Conservation (phyloP, 2,888 invertebrate genomes). For the Operophtera brumata region DNA sequence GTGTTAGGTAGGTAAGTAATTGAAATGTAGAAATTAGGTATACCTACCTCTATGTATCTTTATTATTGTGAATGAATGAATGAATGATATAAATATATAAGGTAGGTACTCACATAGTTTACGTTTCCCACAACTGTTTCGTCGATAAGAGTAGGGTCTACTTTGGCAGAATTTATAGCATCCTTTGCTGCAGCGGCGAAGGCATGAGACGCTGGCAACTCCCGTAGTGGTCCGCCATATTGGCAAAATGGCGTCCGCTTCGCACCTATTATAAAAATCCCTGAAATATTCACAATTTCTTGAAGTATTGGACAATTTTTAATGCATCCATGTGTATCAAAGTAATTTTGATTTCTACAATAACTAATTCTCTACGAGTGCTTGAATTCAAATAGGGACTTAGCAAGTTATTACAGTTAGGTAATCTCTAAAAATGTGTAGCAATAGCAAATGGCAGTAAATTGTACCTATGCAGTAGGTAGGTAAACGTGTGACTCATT, state of each 20-base stretch:
- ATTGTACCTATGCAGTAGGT: too few species aligned
- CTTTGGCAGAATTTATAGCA: conserved; percentile 53
- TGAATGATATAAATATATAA: too few species aligned
- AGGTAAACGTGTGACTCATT: too few species aligned
- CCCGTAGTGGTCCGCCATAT: conserved; percentile 62
- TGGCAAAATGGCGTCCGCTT: conserved; percentile 71
- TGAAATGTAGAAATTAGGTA: too few species aligned
- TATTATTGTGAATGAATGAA: too few species aligned
- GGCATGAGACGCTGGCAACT: conserved; percentile 59
- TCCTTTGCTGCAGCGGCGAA: conserved; percentile 68
- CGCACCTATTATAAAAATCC: conserved; percentile 66
- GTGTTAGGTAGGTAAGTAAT: too few species aligned
- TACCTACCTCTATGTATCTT: too few species aligned
- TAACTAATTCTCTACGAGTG: too few species aligned
- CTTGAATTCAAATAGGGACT: too few species aligned
- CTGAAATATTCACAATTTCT: conserved; percentile 37
- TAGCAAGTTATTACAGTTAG: neutral
- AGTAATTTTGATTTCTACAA: neutral
- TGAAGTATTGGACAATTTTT: neutral
- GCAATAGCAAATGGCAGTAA: too few species aligned
- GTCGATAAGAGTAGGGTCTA: conserved; percentile 55
- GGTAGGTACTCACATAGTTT: conserved; percentile 56
- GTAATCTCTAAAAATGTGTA: neutral
- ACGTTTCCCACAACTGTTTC: conserved; percentile 66
- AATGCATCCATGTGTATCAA: too few species aligned